Base-by-base conservation (phyloP, 2,113 vertebrate species). In the Aspidoscelis tigris region DNA sequence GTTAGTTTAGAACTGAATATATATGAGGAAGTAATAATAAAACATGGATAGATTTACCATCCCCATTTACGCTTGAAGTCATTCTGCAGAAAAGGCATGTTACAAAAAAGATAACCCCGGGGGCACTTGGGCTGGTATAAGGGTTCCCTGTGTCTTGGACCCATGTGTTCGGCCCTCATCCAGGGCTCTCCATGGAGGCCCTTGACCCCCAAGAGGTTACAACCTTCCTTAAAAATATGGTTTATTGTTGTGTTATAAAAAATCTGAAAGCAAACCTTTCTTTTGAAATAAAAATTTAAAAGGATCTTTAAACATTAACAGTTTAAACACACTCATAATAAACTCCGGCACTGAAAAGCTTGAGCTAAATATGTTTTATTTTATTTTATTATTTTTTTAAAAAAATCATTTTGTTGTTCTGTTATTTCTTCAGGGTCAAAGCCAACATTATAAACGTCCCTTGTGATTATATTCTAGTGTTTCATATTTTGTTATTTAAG, bases 401-500 rank as follows among this genome's bases (percentile, higher is more conserved):
- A 44, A 65, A 10, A 41, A 65, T 16, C 9, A 0, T 64, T 64
- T 41, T n/a, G 69, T 0, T 39, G 69, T 0, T 0, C 47, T 14
- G 64, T 76, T 26, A 12, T 73, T 72, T 80, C 44, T 72, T 74
- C 43, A 73, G 43, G 61, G n/a, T 71, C 50, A 82, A 82, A 82
- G n/a, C 41, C 80, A 82, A 80, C 85, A 80, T 0, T 80, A 76
- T 82, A 80, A 64, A 86, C 73, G 82, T 76, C 83, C 58, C 86
- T 84, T 24, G 44, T 78, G 87, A 85, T 87, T 80, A 80, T 44
- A 87, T 82, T 93, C 88, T 76, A 83, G 3, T 76, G 81, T 82
- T 82, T 89, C 76, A 76, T 81, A 41, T 61, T 47, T 76, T 76
- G 43, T 82, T 81, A 7, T 81, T 78, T 89, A 8, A 81, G 82